Percentiles rank a stretch among this genome's conserved stretches.
Evolutionary conservation across 2,888 invertebrate species (phyloP).

Genomic region (Aplocera efformata): DNA sequence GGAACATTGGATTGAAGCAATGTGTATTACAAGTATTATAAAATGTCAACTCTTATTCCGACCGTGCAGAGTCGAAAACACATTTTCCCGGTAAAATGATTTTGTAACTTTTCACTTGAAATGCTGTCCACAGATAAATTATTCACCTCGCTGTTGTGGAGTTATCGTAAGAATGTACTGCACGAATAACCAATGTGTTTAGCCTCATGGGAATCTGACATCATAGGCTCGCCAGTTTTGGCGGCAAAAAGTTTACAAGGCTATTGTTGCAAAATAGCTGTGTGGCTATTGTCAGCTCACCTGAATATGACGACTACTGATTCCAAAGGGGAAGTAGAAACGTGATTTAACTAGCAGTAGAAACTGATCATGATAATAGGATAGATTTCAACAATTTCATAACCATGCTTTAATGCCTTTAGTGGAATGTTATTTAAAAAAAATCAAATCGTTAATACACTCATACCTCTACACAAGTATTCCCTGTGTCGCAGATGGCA

Average conservation of each 20-base stretch:
- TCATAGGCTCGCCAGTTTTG: conserved; percentile 33
- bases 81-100: conserved; percentile 19
- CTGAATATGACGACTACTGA: no score
- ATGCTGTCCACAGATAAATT: conserved; percentile 57
- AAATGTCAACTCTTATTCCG: conserved; percentile 26
- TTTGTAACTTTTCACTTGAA: conserved; percentile 47
- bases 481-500: no score
- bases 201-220: conserved; percentile 37
- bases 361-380: no score
- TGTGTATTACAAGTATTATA: conserved; percentile 29
- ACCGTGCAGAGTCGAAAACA: conserved; percentile 27
- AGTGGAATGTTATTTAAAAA: no score
- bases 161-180: conserved; percentile 57
- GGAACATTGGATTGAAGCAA: conserved; percentile 57
- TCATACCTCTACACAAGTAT: no score
- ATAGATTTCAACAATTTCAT: no score
- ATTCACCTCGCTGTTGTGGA: conserved; percentile 56
- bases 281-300: not conserved
- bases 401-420: no score
- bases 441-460: no score
- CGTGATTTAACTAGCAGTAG: no score
- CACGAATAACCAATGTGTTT: conserved; percentile 63
- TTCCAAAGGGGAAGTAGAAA: no score
- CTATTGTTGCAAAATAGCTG: not conserved
- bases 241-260: conserved; percentile 14